phyloP scores from a whole-genome alignment of 2,888 invertebrate genomes.

The Noctua janthina region DNA sequence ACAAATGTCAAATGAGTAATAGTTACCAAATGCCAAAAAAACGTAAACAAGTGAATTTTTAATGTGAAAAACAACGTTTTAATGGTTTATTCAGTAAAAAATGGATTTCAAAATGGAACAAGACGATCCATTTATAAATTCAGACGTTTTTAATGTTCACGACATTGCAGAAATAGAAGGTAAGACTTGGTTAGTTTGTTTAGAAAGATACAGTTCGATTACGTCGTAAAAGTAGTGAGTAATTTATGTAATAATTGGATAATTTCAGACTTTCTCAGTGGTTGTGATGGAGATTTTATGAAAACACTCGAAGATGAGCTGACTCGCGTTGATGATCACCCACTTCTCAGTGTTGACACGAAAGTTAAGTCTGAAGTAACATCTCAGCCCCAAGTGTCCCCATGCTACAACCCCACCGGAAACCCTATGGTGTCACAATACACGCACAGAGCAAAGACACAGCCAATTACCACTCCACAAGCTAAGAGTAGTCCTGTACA shows the following conservation, averaged over 20 bases:
- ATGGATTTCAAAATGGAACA: constrained; percentile 78
- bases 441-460: constrained; percentile 73
- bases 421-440: constrained; percentile 86
- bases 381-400: constrained; percentile 79
- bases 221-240: constrained; percentile 52
- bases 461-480: constrained; percentile 66
- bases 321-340: constrained; percentile 80
- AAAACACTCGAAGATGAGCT: constrained; percentile 87
- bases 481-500: constrained; percentile 79
- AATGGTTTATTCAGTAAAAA: constrained; percentile 32
- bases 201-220: constrained; percentile 7
- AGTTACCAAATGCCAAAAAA: constrained; percentile 73
- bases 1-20: constrained; percentile 79
- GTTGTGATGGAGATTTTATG: constrained; percentile 92
- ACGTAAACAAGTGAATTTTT: constrained; percentile 81
- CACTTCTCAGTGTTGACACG: constrained; percentile 79
- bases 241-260: constrained; percentile 45
- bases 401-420: constrained; percentile 78
- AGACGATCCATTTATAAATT: constrained; percentile 83
- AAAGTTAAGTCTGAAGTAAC: constrained; percentile 75
- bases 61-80: constrained; percentile 51
- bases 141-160: constrained; percentile 92
- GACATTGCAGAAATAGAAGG: constrained; percentile 93
- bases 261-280: constrained; percentile 91
- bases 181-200: constrained; percentile 74